Evolutionary conservation across 1,140 invertebrate species (phyloP).

Genomic region (Dreissena rostriformis): DNA sequence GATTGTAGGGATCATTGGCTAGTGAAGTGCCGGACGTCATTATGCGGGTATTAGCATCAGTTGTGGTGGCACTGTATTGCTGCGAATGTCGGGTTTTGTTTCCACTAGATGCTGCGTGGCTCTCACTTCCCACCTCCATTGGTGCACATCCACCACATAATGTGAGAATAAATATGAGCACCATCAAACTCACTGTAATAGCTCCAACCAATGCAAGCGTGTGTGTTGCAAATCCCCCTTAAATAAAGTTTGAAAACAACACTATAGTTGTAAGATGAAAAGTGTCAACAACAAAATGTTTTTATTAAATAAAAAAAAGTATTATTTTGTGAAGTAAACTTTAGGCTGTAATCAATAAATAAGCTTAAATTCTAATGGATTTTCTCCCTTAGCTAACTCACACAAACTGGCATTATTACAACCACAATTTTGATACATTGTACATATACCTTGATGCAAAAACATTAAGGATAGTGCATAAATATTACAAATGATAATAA

Average conservation of each 20-base stretch:
- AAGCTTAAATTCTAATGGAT: too few relatives aligned
- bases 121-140: slow-evolving; percentile 50
- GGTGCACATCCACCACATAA: slow-evolving; percentile 50
- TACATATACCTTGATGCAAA: too few relatives aligned
- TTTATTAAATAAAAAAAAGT: too few relatives aligned
- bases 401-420: too few relatives aligned
- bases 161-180: slow-evolving; percentile 26
- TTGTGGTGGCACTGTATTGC: slow-evolving; percentile 20
- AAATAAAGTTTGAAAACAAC: slow-evolving; percentile 4
- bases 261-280: neutral
- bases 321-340: too few relatives aligned
- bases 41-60: slow-evolving; percentile 40
- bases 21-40: slow-evolving; percentile 33
- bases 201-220: slow-evolving; percentile 8
- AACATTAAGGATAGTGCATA: too few relatives aligned
- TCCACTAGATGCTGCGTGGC: slow-evolving; percentile 32
- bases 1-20: slow-evolving; percentile 42
- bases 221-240: slow-evolving; percentile 7
- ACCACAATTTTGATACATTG: too few relatives aligned
- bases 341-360: too few relatives aligned
- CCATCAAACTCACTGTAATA: neutral
- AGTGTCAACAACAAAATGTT: too few relatives aligned
- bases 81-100: slow-evolving; percentile 1
- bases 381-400: too few relatives aligned
- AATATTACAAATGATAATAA: too few relatives aligned